Base-by-base conservation (phyloP, 2,113 vertebrate genomes). In the Phalacrocorax aristotelis region DNA sequence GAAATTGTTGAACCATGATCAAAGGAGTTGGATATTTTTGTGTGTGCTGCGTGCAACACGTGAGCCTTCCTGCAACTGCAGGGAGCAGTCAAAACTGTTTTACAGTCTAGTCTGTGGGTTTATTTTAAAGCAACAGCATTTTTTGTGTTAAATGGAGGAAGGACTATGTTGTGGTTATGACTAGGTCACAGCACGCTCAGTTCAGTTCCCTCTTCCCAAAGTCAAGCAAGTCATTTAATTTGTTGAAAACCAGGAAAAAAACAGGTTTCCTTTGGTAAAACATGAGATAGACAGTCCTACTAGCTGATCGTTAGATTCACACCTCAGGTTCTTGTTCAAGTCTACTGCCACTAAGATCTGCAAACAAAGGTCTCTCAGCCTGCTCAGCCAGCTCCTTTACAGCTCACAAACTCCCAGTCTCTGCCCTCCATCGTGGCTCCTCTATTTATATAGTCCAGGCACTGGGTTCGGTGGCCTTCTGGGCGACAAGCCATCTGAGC, bases 401-500 rank as follows among this genome's bases (percentile, higher is more conserved):
- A 66, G 48, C 34, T 61, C 48, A 51, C 10, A 7, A 46, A 14
- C 40, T 69, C 54, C 10, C 22, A 34, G 44, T 11, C 18, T 40
- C 20, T 0, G 0, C 26, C 44, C 14, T 64, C 40, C 11, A 2
- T 26, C 16, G 3, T 1, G 3, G n/a, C 20, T 68, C 36, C 55
- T 48, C 61, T 36, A 3, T 42, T 90, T 46, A 27, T 3, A 7
- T 1, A 48, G 49, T 51, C 27, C 38, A 76, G 78, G n/a, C 51
- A 49, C 27, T 2, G 2, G 44, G n/a, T n/a, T 6, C 0, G 1
- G 34, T 22, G 57, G 26, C 36, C 36, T 70, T 70, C 38, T 26
- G 66, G 40, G 26, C 44, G 74, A n/a, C 64, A 38, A 38, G 38
- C 38, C 38, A 52, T 3, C 55, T 54, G 42, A 75, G 55, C 42